These are phyloP conservation scores for Dasyurus viverrinus DNA, from an alignment of 2,113 vertebrate species.

Conservation along the genomic window DNA sequence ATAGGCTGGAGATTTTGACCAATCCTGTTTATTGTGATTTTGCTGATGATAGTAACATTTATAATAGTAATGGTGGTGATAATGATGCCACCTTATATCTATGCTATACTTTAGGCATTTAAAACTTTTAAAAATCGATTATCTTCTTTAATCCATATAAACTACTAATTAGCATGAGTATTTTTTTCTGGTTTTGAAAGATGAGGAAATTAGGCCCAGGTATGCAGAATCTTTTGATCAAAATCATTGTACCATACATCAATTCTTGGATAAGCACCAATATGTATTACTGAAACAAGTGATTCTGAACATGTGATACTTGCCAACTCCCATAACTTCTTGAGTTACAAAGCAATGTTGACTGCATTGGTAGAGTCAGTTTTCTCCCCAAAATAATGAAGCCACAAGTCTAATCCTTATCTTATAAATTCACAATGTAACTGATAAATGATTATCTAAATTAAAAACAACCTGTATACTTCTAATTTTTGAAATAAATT, in stretches of 20 bases:
- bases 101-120: not conserved
- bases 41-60: not conserved
- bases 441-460: conserved; percentile 11
- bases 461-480: not conserved
- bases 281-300: not conserved
- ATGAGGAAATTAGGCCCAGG: not conserved
- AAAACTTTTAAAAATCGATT: not conserved
- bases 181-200: not conserved
- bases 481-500: conserved; percentile 1
- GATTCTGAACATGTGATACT: not conserved
- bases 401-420: not conserved
- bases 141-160: not conserved
- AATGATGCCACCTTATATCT: not conserved
- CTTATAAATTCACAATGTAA: not conserved
- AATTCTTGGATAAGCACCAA: not conserved
- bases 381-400: not conserved
- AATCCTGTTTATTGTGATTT: not conserved
- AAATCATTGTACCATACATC: not conserved
- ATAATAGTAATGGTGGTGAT: not conserved
- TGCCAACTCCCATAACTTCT: not conserved
- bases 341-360: not conserved
- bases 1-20: not conserved
- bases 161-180: not conserved
- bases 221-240: not conserved
- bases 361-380: not conserved